Percentiles rank a stretch among this genome's conserved stretches.
Conservation (phyloP, 2,797 vertebrate species). For the Champsocephalus esox region DNA sequence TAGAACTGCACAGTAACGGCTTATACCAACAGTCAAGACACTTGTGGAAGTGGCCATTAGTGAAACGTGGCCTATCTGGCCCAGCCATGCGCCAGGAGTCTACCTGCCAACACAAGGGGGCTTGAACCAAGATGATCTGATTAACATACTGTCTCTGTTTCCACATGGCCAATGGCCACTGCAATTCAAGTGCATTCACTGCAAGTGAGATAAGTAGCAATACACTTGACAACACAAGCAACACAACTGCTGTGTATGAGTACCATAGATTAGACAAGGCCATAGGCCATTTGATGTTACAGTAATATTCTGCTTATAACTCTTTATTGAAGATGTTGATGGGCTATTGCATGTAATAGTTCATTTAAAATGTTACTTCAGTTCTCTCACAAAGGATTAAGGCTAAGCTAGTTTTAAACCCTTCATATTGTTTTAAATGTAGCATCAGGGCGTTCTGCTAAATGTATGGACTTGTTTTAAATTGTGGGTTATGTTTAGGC, state of each 20-base stretch:
- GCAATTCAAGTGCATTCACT: constrained; percentile 35
- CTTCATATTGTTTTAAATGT: background rate
- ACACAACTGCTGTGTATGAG: background rate
- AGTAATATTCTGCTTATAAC: constrained; percentile 32
- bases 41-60: constrained; percentile 32
- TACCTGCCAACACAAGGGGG: constrained; percentile 31
- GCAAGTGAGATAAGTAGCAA: constrained; percentile 22
- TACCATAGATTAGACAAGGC: background rate
- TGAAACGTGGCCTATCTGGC: constrained; percentile 31
- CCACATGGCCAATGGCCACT: constrained; percentile 34
- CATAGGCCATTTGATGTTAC: constrained; percentile 2
- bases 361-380: constrained; percentile 21
- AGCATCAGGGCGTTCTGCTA: constrained; percentile 33
- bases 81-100: constrained; percentile 34
- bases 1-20: constrained; percentile 12
- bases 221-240: constrained; percentile 11
- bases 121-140: constrained; percentile 45
- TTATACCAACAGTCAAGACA: constrained; percentile 35
- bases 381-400: constrained; percentile 5
- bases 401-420: constrained; percentile 13
- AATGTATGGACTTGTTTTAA: constrained; percentile 41
- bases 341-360: constrained; percentile 7
- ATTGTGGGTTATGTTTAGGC: constrained; percentile 14
- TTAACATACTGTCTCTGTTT: constrained; percentile 43
- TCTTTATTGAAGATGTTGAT: constrained; percentile 21